Evolutionary conservation across 2,797 vertebrate species (phyloP), one percentile per base, ranked within the genome.

Genomic region (Malacoctenus gilli): DNA sequence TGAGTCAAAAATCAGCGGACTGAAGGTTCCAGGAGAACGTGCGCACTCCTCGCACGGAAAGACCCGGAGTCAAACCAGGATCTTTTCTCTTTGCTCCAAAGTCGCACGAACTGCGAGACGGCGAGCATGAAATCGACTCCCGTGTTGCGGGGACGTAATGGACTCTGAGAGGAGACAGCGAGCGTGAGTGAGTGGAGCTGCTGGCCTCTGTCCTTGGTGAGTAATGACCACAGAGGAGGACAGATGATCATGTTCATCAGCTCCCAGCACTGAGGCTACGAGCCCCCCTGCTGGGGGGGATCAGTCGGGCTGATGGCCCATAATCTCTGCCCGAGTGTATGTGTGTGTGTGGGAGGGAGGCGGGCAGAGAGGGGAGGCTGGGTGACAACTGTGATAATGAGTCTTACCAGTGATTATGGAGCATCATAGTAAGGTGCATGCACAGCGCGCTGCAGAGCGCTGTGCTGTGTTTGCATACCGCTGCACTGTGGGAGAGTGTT

Each of bases 181-280:
- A 13, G 46, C 41, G 44, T 32, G 73, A 72, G 52, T 11, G 73
- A 70, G 52, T 8, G 53, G 20, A 18, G 37, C 46, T 54, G 66
- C 21, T 75, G 72, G 73, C 65, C 62, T 77, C 64, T 75, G 72
- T 75, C 67, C 67, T 71, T 12, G 49, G 63, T 72, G 67, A 78
- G 63, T 82, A 77, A 82, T 55, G 75, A 73, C 74, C 79, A 82
- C 71, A 70, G 69, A 71, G 74, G 70, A 80, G 77, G 75, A 77
- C 73, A 74, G 77, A 86, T 81, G 73, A 84, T 80, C 66, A 37
- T 78, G 77, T 83, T 86, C 75, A 78, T 80, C 77, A 74, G 76
- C 84, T 75, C 64, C 64, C 64, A 66, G 68, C 58, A 61, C 69
- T 59, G 61, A 70, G 37, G 64, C 66, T 44, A 68, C 64, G 41